A percentile compares a stretch with the other conserved stretches of the same genome.
These are phyloP conservation scores for Philereme transversata DNA, from an alignment of 2,888 invertebrate species.

Conservation along the genomic window DNA sequence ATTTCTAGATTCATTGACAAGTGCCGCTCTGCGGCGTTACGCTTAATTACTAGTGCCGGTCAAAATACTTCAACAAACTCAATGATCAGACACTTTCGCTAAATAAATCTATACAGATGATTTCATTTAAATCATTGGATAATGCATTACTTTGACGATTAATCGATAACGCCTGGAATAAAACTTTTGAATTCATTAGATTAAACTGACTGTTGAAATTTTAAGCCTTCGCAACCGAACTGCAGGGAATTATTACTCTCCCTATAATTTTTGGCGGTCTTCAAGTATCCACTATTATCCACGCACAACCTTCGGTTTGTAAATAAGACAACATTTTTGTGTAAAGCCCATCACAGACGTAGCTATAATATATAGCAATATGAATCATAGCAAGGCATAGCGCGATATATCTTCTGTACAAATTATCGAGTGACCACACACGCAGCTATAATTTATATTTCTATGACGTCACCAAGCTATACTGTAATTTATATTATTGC, in stretches of 20 bases:
- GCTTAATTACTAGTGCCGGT: conserved; percentile 23
- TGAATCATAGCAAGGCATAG: no score
- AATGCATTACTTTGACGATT: conserved; percentile 13
- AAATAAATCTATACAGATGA: conserved; percentile 4
- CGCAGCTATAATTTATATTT: no score
- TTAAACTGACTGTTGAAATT: background rate
- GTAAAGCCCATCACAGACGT: no score
- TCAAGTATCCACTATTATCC: no score
- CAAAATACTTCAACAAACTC: conserved; percentile 19
- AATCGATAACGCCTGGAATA: background rate
- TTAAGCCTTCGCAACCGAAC: background rate
- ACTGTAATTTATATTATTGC: no score
- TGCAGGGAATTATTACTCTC: background rate
- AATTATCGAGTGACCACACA: no score
- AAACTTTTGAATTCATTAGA: conserved; percentile 20
- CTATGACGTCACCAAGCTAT: no score
- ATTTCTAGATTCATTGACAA: conserved; percentile 41
- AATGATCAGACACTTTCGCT: conserved; percentile 8
- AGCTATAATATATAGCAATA: no score
- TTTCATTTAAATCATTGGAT: conserved; percentile 6
- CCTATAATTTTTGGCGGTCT: background rate
- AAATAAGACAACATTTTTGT: no score
- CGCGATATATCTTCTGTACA: no score
- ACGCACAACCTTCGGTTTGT: no score
- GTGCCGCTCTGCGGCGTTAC: conserved; percentile 37